A percentile compares a stretch with the other conserved stretches of the same genome.
Conservation (phyloP, 2,113 vertebrate species). For the Chionodraco myersi region DNA sequence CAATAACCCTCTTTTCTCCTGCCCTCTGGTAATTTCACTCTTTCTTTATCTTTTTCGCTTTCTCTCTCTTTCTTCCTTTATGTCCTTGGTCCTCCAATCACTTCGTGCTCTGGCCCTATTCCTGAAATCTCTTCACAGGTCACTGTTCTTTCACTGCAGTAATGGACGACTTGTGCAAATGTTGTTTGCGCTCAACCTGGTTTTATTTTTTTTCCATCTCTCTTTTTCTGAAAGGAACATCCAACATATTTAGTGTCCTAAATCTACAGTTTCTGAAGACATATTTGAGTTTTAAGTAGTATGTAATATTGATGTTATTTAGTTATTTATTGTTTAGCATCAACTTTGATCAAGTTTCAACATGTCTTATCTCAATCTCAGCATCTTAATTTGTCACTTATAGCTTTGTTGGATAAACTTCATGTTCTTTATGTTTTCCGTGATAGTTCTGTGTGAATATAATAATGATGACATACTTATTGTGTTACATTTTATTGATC, state of each 20-base stretch:
- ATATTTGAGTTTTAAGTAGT: not conserved
- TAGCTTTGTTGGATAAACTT: not conserved
- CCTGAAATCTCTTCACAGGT: constrained; percentile 89
- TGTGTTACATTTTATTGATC: too few species aligned
- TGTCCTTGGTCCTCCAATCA: constrained; percentile 27
- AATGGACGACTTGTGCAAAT: constrained; percentile 65
- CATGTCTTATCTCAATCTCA: not conserved
- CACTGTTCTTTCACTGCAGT: constrained; percentile 78
- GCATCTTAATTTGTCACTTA: not conserved
- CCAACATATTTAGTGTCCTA: constrained; percentile 2
- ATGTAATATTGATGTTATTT: not conserved
- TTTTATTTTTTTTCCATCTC: constrained; percentile 12
- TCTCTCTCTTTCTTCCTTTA: constrained; percentile 59
- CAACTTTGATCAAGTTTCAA: constrained; percentile 1
- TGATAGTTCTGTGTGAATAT: not conserved
- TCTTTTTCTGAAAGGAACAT: constrained; percentile 8
- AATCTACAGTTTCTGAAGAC: not conserved
- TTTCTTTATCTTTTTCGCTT: constrained; percentile 73
- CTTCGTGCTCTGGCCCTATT: constrained; percentile 36
- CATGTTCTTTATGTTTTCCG: not conserved
- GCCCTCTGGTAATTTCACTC: constrained; percentile 86
- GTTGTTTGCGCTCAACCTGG: constrained; percentile 17
- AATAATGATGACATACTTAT: not conserved
- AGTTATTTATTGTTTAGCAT: not conserved
- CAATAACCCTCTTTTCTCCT: constrained; percentile 84